Evolutionary conservation across 2,797 vertebrate species (phyloP), one percentile per base, ranked within the genome.

Genomic region (Helarctos malayanus): DNA sequence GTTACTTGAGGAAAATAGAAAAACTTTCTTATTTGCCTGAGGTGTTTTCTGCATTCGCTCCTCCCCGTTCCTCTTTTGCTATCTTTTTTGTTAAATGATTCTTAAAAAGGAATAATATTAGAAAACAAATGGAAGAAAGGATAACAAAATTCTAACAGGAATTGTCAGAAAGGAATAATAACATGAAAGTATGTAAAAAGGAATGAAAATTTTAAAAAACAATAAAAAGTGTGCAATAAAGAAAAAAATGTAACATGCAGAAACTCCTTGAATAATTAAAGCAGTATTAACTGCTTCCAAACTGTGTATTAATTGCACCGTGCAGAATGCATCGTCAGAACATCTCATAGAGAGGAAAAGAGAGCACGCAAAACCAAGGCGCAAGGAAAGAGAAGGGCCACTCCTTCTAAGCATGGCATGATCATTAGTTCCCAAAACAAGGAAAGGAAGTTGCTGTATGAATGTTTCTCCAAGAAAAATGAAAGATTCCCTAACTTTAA

Each of bases 401-500:
- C 49, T 35, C 29, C 1, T 21, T 8, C 7, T 3, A 65, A 1
- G 38, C 27, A 63, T 4, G 23, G 27, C 25, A 4, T 47, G 61
- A 79, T 49, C 65, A 3, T 76, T 49, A 90, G n/a, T 75, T 78
- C 63, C 91, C 89, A 76, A 94, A 86, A 89, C 75, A 91, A 91
- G 78, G n/a, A 65, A 41, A 88, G 85, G 88, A 97, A 90, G 81
- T 69, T 38, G 16, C 38, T 38, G 3, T 29, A 27, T 80, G 89
- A 75, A 52, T 96, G 41, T 92, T 94, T 96, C 79, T 87, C 86
- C 89, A 89, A 69, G 95, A 68, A 95, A 89, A 94, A 52, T 2
- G 29, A 91, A 57, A 32, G 21, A 63, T 27, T 81, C 86, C 14
- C 9, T n/a, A 83, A 18, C 73, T 94, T 47, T 25, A 56, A 71